Percentiles rank a stretch among this genome's conserved stretches.
Conservation (phyloP, 2,113 vertebrate species). For the Caracal caracal region DNA sequence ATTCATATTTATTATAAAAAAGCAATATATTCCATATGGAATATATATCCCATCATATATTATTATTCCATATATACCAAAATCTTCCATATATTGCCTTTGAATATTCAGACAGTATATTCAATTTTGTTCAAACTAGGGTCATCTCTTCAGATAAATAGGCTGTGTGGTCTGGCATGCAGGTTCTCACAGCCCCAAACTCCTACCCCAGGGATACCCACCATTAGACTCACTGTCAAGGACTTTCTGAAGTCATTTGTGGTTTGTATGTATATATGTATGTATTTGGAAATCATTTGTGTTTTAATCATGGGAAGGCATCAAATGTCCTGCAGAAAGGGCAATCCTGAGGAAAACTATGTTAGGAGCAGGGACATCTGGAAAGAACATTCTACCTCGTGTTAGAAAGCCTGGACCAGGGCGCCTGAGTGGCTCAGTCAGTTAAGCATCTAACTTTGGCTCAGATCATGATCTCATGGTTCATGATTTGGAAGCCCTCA, state of each 20-base stretch:
- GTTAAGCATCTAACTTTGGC: too few species aligned
- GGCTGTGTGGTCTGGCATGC: background rate
- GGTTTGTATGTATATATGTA: too few species aligned
- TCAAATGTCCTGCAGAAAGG: background rate
- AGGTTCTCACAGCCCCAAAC: background rate
- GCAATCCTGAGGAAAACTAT: background rate
- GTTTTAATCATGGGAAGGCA: background rate
- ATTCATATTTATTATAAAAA: background rate
- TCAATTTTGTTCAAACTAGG: background rate
- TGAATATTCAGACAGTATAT: background rate
- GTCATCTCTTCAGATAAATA: background rate
- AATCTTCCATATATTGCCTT: background rate
- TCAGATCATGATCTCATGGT: too few species aligned
- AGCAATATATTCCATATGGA: background rate
- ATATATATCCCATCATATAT: background rate
- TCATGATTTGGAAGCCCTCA: too few species aligned
- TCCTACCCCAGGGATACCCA: background rate
- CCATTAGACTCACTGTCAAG: background rate
- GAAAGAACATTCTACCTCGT: background rate
- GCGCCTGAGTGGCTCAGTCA: too few species aligned
- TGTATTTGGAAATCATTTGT: background rate
- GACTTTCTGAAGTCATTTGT: background rate
- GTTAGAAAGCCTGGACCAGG: background rate
- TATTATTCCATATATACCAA: background rate
- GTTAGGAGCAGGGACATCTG: fast-evolving